Evolutionary conservation across 2,888 invertebrate species (phyloP).

Genomic region (Melolontha melolontha): DNA sequence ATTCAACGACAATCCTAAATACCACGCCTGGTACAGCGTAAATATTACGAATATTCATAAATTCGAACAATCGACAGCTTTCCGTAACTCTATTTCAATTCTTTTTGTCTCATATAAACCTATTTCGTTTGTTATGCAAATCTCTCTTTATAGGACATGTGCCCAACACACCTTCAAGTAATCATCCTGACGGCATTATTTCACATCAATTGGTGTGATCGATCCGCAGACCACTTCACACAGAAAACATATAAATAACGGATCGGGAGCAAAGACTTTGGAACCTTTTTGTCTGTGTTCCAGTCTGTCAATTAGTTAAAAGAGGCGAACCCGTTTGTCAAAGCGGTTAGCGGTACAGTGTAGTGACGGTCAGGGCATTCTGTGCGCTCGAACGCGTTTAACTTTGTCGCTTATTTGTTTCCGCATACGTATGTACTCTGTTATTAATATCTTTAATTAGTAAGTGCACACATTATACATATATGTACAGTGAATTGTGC

Average conservation of each 20-base stretch:
- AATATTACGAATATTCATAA: too few species aligned
- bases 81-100: too few species aligned
- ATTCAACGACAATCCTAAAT: too few species aligned
- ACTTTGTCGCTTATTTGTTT: neutral
- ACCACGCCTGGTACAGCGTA: too few species aligned
- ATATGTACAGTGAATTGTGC: too few species aligned
- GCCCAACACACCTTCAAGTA: too few species aligned
- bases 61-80: too few species aligned
- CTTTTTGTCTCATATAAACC: too few species aligned
- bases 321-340: conserved; percentile 44
- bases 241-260: conserved; percentile 37
- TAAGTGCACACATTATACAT: neutral
- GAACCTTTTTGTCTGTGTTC: conserved; percentile 44
- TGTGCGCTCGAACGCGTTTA: conserved; percentile 24
- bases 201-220: conserved; percentile 9
- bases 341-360: conserved; percentile 33
- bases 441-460: conserved; percentile 4
- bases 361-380: conserved; percentile 19
- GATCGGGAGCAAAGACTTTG: conserved; percentile 36
- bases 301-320: conserved; percentile 47
- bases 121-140: too few species aligned
- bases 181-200: conserved; percentile 1
- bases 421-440: neutral
- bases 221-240: conserved; percentile 29
- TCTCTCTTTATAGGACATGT: too few species aligned